Evolutionary conservation across 2,888 invertebrate species (phyloP), one percentile per base, ranked within the genome.

Genomic region (Agelastica alni): DNA sequence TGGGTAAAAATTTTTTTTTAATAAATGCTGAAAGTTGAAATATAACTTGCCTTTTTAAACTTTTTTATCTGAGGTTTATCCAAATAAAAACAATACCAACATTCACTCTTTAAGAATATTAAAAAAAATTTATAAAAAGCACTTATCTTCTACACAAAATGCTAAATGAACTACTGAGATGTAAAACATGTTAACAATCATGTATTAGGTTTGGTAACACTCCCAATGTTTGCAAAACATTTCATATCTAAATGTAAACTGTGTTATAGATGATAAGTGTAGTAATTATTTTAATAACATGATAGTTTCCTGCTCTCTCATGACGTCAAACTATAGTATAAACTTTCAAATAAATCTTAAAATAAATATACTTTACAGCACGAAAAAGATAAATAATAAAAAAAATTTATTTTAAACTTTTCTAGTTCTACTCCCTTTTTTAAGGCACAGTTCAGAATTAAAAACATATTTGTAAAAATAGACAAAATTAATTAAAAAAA

Each of bases 271-370:
- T 43, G 16, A 43, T 43, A 34, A 34, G 16, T 16, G 6, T 5
- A 12, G 16, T 37, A 31, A 30, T 17, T 30, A 47, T 16, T 37
- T 30, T 39, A 30, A 37, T 47, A 18, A 16, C 39, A 39, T 47
- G 37, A 30, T 28, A 39, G 41, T 49, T 49, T 20, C 41, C 48
- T 41, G 48, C 48, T 32, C 12, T 12, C 7, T 13, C 20, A 17
- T 49, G 48, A 49, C 41, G 48, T 41, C 10, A n/a, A 30, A 39
- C 41, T 49, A 41, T 41, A 39, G 41, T 41, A 49, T 49, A 41
- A 39, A 48, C 30, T 18, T 18, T n/a, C n/a, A n/a, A n/a, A 37
- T 18, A 37, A n/a, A 34, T 34, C 14, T 18, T 37, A 10, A 18
- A 37, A 37, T 37, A 10, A 37, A 37, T 12, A 18, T 9, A 37